Conservation (phyloP, 1,140 invertebrate species). For the Trinorchestia longiramus region DNA sequence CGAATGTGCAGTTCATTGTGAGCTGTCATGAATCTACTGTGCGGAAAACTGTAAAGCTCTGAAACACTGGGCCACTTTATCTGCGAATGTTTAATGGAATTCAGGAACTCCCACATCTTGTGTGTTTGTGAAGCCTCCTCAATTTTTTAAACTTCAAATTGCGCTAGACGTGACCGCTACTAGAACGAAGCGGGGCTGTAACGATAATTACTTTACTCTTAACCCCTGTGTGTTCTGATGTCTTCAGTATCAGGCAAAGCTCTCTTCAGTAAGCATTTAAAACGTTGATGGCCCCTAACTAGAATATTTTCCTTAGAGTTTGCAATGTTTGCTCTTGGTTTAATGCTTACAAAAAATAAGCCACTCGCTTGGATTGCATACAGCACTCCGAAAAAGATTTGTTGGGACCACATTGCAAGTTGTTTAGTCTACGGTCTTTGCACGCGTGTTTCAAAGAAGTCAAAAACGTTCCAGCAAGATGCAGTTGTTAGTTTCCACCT, state of each 20-base stretch:
- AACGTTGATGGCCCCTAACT: neutral
- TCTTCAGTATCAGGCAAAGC: neutral
- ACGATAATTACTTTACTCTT: neutral
- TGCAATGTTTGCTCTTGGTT: neutral
- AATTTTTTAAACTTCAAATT: neutral
- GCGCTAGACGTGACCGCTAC: neutral
- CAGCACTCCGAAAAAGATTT: neutral
- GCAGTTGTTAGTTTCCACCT: too few species aligned
- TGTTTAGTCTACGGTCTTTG: neutral
- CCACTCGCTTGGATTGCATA: neutral
- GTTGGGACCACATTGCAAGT: neutral
- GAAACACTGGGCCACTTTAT: neutral
- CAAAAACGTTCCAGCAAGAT: too few species aligned
- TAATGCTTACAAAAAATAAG: neutral
- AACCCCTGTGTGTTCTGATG: neutral
- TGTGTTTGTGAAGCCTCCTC: neutral
- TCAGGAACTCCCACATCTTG: neutral
- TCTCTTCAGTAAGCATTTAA: neutral
- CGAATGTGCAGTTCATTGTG: neutral
- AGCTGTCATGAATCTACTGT: neutral
- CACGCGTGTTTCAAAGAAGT: neutral
- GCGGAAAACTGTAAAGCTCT: neutral
- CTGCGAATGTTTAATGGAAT: neutral
- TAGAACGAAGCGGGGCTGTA: neutral
- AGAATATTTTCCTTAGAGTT: neutral